phyloP scores from a whole-genome alignment of 2,888 invertebrate genomes.

The Actias luna region DNA sequence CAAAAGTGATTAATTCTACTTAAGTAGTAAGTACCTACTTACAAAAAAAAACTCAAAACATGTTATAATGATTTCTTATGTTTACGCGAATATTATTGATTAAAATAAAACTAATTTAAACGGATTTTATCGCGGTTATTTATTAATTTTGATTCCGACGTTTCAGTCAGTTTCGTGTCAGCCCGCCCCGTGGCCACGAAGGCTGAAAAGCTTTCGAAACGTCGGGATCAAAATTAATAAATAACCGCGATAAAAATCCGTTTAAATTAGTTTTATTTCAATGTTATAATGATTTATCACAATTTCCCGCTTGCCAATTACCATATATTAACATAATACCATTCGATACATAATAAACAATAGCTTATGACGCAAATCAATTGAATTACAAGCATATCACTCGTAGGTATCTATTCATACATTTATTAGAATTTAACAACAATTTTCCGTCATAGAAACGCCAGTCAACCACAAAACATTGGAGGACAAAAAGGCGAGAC shows the following conservation, averaged over 20 bases:
- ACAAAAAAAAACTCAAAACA: background rate
- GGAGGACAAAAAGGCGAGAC: constrained; percentile 61
- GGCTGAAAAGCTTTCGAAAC: too few relatives aligned
- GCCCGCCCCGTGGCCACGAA: too few relatives aligned
- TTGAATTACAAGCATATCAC: constrained; percentile 41
- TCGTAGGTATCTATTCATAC: constrained; percentile 31
- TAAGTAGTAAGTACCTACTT: too few relatives aligned
- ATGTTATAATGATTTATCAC: background rate
- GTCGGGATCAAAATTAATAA: too few relatives aligned
- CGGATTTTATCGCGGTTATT: too few relatives aligned
- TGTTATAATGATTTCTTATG: background rate
- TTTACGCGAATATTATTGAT: too few relatives aligned
- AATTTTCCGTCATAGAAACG: constrained; percentile 56
- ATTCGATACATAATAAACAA: constrained; percentile 51
- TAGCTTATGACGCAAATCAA: constrained; percentile 48
- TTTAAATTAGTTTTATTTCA: too few relatives aligned
- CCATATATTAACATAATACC: constrained; percentile 41
- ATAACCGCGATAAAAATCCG: too few relatives aligned
- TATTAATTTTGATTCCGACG: too few relatives aligned
- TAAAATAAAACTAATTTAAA: too few relatives aligned
- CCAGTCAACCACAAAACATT: constrained; percentile 63
- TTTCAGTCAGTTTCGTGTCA: too few relatives aligned
- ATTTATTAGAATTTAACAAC: constrained; percentile 50
- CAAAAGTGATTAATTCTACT: too few relatives aligned
- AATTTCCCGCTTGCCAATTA: constrained; percentile 44